Conservation (phyloP, 1,140 invertebrate species). For the Augochlora pura region DNA sequence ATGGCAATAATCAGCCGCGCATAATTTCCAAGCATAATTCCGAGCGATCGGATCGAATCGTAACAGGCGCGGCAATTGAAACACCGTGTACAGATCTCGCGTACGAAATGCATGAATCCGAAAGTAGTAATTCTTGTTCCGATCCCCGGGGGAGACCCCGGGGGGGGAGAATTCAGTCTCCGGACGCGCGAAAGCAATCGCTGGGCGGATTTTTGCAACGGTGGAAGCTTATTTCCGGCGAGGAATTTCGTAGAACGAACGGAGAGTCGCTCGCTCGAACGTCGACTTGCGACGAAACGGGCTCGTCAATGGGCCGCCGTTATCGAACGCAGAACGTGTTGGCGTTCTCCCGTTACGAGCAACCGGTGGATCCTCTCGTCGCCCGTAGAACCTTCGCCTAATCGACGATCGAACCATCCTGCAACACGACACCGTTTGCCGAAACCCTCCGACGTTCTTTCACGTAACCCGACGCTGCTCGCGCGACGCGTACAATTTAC, state of each 20-base stretch:
- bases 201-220: neutral
- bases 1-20: no score
- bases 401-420: no score
- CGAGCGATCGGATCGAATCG: no score
- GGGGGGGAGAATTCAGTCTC: constrained; percentile 25
- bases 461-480: no score
- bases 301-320: neutral
- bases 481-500: no score
- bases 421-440: no score
- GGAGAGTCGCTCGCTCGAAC: neutral
- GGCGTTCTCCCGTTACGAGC: neutral
- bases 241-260: neutral
- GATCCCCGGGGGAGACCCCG: neutral
- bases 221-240: no score
- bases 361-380: neutral
- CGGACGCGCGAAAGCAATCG: constrained; percentile 24
- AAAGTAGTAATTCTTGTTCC: constrained; percentile 26
- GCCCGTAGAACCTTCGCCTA: neutral
- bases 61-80: no score
- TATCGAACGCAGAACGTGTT: neutral
- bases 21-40: no score
- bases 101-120: neutral
- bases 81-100: no score
- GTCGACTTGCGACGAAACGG: neutral
- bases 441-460: no score